Evolutionary conservation across 2,888 invertebrate species (phyloP).

Genomic region (Chymomyza procnemis): DNA sequence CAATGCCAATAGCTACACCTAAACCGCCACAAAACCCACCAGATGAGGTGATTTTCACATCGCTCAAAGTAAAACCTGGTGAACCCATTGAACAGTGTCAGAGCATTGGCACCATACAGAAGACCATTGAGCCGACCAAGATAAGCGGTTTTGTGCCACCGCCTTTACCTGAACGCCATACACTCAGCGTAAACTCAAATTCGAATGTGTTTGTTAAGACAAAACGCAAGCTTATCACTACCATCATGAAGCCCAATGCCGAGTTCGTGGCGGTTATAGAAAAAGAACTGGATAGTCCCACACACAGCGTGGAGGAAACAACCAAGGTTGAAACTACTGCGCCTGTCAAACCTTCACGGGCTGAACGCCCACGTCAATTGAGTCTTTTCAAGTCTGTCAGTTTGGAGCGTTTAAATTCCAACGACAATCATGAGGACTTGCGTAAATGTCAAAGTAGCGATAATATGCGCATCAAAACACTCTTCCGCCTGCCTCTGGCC

Average conservation of each 20-base stretch:
- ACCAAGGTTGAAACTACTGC: conserved; percentile 13
- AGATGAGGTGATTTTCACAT: conserved; percentile 68
- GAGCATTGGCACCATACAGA: conserved; percentile 19
- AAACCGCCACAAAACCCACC: background rate
- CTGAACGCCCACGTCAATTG: conserved; percentile 35
- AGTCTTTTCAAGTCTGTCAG: conserved; percentile 64
- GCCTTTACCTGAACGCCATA: conserved; percentile 51
- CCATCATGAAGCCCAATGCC: conserved; percentile 80
- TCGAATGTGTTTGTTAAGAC: conserved; percentile 88
- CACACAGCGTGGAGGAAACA: conserved; percentile 33
- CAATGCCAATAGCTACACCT: background rate
- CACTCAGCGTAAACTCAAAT: conserved; percentile 55
- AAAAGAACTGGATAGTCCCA: conserved; percentile 60
- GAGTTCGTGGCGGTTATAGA: conserved; percentile 71
- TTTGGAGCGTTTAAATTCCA: conserved; percentile 50
- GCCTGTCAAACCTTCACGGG: background rate
- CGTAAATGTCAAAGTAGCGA: conserved; percentile 63
- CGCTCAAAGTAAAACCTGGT: conserved; percentile 76
- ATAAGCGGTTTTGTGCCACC: conserved; percentile 52
- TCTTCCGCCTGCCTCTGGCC: conserved; percentile 68
- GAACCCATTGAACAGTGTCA: conserved; percentile 72
- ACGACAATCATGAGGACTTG: conserved; percentile 34
- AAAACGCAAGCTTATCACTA: conserved; percentile 88
- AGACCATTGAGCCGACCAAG: background rate
- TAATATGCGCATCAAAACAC: conserved; percentile 24